Evolutionary conservation across 2,888 invertebrate genomes (phyloP).

Genomic region (Nymphalis urticae): DNA sequence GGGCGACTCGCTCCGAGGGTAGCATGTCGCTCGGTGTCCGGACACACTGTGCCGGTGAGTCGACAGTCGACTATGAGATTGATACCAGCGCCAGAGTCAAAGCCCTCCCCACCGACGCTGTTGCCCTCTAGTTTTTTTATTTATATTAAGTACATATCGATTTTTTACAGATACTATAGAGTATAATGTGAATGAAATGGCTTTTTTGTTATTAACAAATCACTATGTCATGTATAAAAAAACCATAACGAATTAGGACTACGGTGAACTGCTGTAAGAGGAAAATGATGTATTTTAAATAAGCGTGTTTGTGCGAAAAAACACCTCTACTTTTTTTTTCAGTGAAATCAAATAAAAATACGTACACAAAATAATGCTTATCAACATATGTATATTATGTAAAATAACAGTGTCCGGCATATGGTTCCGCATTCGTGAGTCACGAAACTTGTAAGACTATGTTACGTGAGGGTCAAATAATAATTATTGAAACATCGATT

Average conservation of each 20-base stretch:
- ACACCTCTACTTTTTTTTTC: not conserved
- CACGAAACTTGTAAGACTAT: not conserved
- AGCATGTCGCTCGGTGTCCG: conserved; percentile 72
- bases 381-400: not conserved
- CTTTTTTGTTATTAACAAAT: conserved; percentile 12
- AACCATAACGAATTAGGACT: conserved; percentile 8
- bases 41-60: conserved; percentile 56
- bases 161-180: conserved; percentile 12
- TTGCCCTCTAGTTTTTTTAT: conserved; percentile 46
- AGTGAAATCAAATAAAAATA: not conserved
- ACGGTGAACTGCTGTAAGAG: not conserved
- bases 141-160: conserved; percentile 42
- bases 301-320: not conserved
- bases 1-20: conserved; percentile 72
- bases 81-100: conserved; percentile 35
- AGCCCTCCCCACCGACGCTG: conserved; percentile 62
- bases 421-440: conserved; percentile 4
- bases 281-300: conserved; percentile 3
- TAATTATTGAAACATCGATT: not conserved
- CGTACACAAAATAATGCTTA: conserved; percentile 2
- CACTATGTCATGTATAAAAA: conserved; percentile 14
- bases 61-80: conserved; percentile 35
- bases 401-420: conserved; percentile 3
- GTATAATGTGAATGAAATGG: conserved; percentile 16
- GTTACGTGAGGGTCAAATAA: conserved; percentile 6